Percentiles rank a stretch among this genome's conserved stretches.
These are phyloP conservation scores for Zosterops pallidus DNA, from an alignment of 2,113 vertebrate genomes.

Conservation along the genomic window DNA sequence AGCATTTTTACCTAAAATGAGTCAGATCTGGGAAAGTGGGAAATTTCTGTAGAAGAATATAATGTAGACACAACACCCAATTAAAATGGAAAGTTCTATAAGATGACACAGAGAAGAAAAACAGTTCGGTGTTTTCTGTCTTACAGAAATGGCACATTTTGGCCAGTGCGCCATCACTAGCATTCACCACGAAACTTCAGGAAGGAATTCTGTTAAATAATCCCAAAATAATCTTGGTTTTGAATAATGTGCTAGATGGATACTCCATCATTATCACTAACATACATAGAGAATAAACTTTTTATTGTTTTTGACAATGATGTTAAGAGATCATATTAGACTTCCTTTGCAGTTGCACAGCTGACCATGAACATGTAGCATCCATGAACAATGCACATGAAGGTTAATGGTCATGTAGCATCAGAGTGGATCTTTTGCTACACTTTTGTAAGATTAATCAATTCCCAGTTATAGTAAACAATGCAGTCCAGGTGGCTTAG, in stretches of 20 bases:
- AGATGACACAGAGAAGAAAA: background rate
- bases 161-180: background rate
- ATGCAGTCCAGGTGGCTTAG: background rate
- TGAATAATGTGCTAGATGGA: background rate
- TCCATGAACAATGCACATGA: background rate
- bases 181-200: background rate
- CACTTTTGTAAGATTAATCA: background rate
- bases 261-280: background rate
- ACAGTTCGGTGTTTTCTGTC: background rate
- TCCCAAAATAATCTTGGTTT: background rate
- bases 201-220: background rate
- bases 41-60: background rate
- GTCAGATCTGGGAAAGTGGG: background rate
- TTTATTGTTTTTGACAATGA: background rate
- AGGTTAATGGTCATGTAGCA: background rate
- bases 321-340: background rate
- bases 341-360: background rate
- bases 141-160: background rate
- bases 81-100: background rate
- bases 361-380: accelerated
- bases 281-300: background rate
- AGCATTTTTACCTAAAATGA: background rate
- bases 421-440: background rate
- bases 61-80: background rate
- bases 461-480: background rate